phyloP scores from a whole-genome alignment of 2,888 invertebrate species.

The Herminia tarsipennalis region DNA sequence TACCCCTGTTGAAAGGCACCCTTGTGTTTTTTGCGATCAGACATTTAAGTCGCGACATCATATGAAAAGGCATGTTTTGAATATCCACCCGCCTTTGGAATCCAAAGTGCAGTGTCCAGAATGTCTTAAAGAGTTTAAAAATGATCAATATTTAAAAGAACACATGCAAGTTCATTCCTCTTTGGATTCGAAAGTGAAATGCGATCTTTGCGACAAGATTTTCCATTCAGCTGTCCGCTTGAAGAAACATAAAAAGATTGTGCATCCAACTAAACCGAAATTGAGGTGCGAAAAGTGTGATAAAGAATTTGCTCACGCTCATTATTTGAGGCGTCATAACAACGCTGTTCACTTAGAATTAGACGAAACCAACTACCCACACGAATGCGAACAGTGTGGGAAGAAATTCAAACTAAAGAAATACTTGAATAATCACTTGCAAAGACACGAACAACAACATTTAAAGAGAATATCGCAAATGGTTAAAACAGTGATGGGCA shows the following conservation, averaged over 20 bases:
- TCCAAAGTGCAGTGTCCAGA: slow-evolving; percentile 78
- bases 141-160: slow-evolving; percentile 77
- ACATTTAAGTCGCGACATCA: slow-evolving; percentile 78
- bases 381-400: slow-evolving; percentile 73
- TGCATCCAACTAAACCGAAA: slow-evolving; percentile 75
- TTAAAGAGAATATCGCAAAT: slow-evolving; percentile 74
- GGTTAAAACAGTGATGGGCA: slow-evolving; percentile 76
- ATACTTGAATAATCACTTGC: slow-evolving; percentile 74
- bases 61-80: slow-evolving; percentile 77
- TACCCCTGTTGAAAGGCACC: slow-evolving; percentile 68
- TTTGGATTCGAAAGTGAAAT: slow-evolving; percentile 71
- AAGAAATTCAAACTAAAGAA: slow-evolving; percentile 78
- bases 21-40: slow-evolving; percentile 77
- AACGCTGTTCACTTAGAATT: slow-evolving; percentile 75
- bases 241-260: slow-evolving; percentile 79
- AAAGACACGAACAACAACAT: slow-evolving; percentile 78
- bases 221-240: slow-evolving; percentile 75
- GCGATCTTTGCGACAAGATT: slow-evolving; percentile 75
- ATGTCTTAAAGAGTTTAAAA: slow-evolving; percentile 78
- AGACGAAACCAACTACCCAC: slow-evolving; percentile 70
- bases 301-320: slow-evolving; percentile 77
- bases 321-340: slow-evolving; percentile 70
- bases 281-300: slow-evolving; percentile 74
- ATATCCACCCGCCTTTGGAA: slow-evolving; percentile 78
- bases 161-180: slow-evolving; percentile 80